phyloP scores from a whole-genome alignment of 1,140 invertebrate genomes.

The Mizuhopecten yessoensis region DNA sequence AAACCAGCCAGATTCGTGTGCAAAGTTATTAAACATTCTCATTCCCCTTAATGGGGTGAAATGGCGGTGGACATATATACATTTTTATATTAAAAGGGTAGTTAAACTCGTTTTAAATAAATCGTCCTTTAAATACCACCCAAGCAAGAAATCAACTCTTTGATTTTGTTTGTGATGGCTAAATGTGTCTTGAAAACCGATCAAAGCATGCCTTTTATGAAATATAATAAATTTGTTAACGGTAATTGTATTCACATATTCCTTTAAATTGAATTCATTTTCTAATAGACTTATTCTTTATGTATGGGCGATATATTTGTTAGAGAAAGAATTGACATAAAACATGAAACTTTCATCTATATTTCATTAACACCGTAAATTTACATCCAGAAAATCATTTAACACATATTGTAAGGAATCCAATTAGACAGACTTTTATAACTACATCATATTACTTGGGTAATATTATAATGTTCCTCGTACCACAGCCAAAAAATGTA shows the following conservation, averaged over 20 bases:
- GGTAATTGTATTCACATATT: neutral
- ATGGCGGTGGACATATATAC: neutral
- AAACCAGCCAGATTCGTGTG: too few species aligned
- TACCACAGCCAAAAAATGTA: too few species aligned
- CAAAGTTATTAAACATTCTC: neutral
- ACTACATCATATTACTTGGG: too few species aligned
- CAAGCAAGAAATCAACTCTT: neutral
- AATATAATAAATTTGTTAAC: neutral
- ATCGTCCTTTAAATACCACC: neutral
- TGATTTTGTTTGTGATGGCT: neutral
- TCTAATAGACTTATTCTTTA: neutral
- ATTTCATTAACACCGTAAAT: neutral
- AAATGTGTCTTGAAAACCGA: neutral
- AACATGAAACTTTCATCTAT: neutral
- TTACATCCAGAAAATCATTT: neutral
- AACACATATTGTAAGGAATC: too few species aligned
- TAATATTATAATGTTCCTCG: too few species aligned
- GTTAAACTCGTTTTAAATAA: neutral
- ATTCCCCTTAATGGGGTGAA: slow-evolving; percentile 7
- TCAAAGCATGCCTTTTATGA: neutral
- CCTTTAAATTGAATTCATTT: neutral
- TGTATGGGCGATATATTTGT: neutral
- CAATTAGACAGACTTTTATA: too few species aligned
- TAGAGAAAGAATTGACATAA: neutral
- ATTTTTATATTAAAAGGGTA: neutral